phyloP scores from a whole-genome alignment of 2,888 invertebrate species.

The Neoitamus cyanurus region DNA sequence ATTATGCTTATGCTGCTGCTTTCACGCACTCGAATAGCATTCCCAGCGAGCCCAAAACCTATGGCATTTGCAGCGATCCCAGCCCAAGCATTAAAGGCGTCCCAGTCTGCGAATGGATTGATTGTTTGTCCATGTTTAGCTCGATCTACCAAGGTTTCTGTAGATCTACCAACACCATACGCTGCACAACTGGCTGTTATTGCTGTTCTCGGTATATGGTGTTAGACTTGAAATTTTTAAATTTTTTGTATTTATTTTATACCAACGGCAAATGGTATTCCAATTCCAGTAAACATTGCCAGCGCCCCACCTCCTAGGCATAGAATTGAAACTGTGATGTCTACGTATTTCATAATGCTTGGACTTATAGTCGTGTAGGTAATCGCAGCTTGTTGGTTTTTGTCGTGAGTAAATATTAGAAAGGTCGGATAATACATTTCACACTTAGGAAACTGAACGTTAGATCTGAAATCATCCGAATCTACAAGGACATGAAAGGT shows the following conservation, averaged over 20 bases:
- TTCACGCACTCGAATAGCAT: slow-evolving; percentile 12
- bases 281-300: slow-evolving; percentile 26
- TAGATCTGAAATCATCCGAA: background rate
- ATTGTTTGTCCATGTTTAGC: background rate
- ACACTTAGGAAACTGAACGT: background rate
- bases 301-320: background rate
- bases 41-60: background rate
- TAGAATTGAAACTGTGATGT: background rate
- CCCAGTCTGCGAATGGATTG: slow-evolving; percentile 1
- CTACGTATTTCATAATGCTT: background rate
- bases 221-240: background rate
- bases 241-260: background rate
- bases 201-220: background rate
- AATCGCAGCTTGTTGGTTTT: background rate
- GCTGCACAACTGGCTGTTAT: background rate
- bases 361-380: background rate
- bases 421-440: background rate
- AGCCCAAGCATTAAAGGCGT: background rate
- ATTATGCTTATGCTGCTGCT: background rate
- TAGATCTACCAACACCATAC: background rate
- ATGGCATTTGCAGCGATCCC: background rate
- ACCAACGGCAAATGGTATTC: slow-evolving; percentile 20
- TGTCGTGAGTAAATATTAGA: background rate
- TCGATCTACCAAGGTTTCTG: background rate
- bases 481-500: background rate